A percentile compares a stretch with the other conserved stretches of the same genome.
These are phyloP conservation scores for Hylaea fasciaria DNA, from an alignment of 2,888 invertebrate species.

Conservation along the genomic window DNA sequence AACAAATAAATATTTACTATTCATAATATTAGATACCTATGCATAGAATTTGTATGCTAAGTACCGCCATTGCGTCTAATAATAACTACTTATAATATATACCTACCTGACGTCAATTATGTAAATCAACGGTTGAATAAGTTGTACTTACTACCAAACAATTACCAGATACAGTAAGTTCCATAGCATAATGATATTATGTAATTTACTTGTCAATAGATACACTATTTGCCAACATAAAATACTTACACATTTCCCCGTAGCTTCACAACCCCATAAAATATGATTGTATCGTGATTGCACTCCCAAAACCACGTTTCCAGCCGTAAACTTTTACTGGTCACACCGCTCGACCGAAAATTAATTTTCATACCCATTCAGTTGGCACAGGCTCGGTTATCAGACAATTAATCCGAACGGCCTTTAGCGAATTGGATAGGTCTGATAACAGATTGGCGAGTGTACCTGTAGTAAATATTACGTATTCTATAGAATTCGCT, in stretches of 20 bases:
- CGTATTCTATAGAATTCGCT: slow-evolving; percentile 25
- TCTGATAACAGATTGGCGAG: slow-evolving; percentile 59
- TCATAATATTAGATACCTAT: too few species aligned
- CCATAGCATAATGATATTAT: too few species aligned
- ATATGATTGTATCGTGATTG: background rate
- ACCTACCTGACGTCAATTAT: too few species aligned
- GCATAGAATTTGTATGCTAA: too few species aligned
- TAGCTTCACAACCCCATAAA: slow-evolving; percentile 3
- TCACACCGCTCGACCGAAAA: slow-evolving; percentile 26
- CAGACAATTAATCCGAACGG: slow-evolving; percentile 52
- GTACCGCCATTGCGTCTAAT: too few species aligned
- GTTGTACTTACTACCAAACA: too few species aligned
- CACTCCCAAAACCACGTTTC: slow-evolving; percentile 21
- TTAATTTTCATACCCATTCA: slow-evolving; percentile 40
- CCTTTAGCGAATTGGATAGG: slow-evolving; percentile 54
- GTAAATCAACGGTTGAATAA: background rate
- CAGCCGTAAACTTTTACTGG: slow-evolving; percentile 16
- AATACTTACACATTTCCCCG: background rate
- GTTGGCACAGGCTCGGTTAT: slow-evolving; percentile 47
- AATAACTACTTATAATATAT: too few species aligned
- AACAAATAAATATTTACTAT: too few species aligned
- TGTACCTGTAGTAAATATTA: slow-evolving; percentile 30
- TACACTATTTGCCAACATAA: too few species aligned
- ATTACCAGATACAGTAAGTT: too few species aligned
- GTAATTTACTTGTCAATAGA: too few species aligned